Evolutionary conservation across 1,140 invertebrate species (phyloP).

Genomic region (Scaptodrosophila lebanonensis): DNA sequence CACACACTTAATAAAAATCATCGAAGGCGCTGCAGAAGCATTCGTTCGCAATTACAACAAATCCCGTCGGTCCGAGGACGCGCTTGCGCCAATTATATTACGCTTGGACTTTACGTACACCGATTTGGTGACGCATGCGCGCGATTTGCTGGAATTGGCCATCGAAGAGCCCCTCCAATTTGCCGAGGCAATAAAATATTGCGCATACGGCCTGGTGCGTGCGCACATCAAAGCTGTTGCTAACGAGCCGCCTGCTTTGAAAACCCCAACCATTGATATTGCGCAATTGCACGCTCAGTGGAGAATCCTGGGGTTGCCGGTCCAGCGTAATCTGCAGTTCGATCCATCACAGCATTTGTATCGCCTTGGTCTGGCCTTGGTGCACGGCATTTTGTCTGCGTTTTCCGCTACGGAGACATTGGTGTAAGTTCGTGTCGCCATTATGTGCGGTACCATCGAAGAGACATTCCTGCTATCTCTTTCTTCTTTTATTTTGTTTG

Average conservation of each 20-base stretch:
- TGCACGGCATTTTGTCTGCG: conserved; percentile 60
- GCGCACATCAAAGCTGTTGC: conserved; percentile 28
- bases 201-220: conserved; percentile 46
- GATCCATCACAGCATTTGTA: conserved; percentile 26
- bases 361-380: conserved; percentile 37
- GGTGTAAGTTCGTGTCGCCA: no score
- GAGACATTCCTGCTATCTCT: no score
- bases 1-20: conserved; percentile 46
- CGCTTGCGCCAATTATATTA: conserved; percentile 48
- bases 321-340: conserved; percentile 42
- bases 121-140: conserved; percentile 28
- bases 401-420: conserved; percentile 44
- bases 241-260: conserved; percentile 18
- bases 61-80: conserved; percentile 44
- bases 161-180: conserved; percentile 64
- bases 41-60: conserved; percentile 36
- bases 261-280: conserved; percentile 45
- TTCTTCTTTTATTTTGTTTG: not conserved
- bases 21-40: conserved; percentile 34
- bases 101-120: conserved; percentile 47
- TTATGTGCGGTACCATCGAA: no score
- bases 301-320: conserved; percentile 54
- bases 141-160: conserved; percentile 35
- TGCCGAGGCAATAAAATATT: conserved; percentile 52
- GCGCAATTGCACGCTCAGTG: conserved; percentile 58